Conservation (phyloP, 2,888 invertebrate species). For the Melanargia galathea region DNA sequence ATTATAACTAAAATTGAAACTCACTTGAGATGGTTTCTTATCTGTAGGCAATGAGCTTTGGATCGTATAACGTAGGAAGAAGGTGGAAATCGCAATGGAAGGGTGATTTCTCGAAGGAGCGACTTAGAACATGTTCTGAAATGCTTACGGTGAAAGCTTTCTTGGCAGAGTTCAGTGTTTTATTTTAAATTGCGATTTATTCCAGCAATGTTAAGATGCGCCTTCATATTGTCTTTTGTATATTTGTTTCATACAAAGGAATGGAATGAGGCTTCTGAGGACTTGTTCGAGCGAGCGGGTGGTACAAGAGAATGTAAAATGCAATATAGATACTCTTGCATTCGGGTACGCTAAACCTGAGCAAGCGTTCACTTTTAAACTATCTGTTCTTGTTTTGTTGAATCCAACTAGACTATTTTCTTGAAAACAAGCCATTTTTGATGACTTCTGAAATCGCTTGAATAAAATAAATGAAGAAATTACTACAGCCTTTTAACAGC, state of each 20-base stretch:
- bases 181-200: slow-evolving; percentile 74
- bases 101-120: slow-evolving; percentile 60
- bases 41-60: slow-evolving; percentile 10
- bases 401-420: neutral
- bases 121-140: slow-evolving; percentile 72
- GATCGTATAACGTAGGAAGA: slow-evolving; percentile 31
- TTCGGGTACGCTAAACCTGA: slow-evolving; percentile 3
- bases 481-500: too few relatives aligned
- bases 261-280: slow-evolving; percentile 11
- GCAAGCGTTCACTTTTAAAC: slow-evolving; percentile 4
- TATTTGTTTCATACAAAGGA: slow-evolving; percentile 29
- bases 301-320: slow-evolving; percentile 1
- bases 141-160: slow-evolving; percentile 74
- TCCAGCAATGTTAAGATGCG: slow-evolving; percentile 42
- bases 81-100: slow-evolving; percentile 47
- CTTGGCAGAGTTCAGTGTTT: slow-evolving; percentile 70
- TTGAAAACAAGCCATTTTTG: too few relatives aligned
- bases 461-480: too few relatives aligned
- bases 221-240: slow-evolving; percentile 34
- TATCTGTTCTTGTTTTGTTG: neutral
- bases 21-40: slow-evolving; percentile 44
- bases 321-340: neutral
- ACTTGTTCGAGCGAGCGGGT: neutral
- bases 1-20: slow-evolving; percentile 46
- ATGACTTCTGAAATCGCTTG: too few relatives aligned